Base-by-base conservation (phyloP, 2,888 invertebrate genomes). In the Nephrotoma flavescens region DNA sequence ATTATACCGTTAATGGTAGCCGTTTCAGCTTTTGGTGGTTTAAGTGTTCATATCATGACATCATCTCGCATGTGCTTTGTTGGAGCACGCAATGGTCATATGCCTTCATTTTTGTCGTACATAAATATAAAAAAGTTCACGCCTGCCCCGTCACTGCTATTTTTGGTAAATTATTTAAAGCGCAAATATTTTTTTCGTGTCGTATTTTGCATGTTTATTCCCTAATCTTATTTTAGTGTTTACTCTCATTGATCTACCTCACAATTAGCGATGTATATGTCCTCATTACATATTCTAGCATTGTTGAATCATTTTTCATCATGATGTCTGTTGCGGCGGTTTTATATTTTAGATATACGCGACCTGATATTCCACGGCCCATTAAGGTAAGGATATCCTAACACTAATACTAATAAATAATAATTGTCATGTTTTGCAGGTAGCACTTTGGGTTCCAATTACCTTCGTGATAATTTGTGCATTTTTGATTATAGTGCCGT, bases 41-140 rank as follows among this genome's bases (percentile, higher is more conserved):
- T 99, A 4, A 97, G 97, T 87, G 98, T 98, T 86, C 98, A 98
- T 90, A 97, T 99, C 86, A 98, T 99, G 96, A 96, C 98, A 31
- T 97, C 97, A 7, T 97, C 98, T 2, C 94, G 97, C 88, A 96
- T 97, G 95, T 95, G 97, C 89, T 97, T 97, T 91, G 97, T 97
- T 9, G 97, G 97, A n/a, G 97, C 97, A 0, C 93, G 97, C 87
- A 96, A 96, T 89, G 97, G 97, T 0, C 97, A 97, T 90, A 96
- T 97, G 93, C 97, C 97, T 0, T 94, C 94, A 4, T 92, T 96
- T 89, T 92, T 97, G 44, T 95, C 96, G 0, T 95, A 97, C 89
- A 95, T 97, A 88, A 96, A 95, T 90, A 91, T 96, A 7, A 93
- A 94, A 86, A 94, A 94, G 89, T 94, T 94, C 90, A 96, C 97